phyloP scores from a whole-genome alignment of 1,140 invertebrate species.

The Dolichoris vasculosae region DNA sequence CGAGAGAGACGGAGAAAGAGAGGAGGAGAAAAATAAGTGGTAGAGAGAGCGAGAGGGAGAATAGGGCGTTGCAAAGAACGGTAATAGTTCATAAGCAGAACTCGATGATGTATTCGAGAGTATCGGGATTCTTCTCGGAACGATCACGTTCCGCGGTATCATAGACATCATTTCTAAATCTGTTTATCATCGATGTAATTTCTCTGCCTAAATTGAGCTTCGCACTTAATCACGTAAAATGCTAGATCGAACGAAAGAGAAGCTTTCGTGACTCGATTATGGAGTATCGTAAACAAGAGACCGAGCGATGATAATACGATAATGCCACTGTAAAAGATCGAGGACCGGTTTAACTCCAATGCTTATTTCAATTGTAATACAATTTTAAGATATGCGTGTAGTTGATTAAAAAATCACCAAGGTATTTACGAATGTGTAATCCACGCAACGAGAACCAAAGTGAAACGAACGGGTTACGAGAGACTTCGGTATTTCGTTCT shows the following conservation, averaged over 20 bases:
- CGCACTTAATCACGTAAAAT: conserved; percentile 44
- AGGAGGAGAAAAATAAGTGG: neutral
- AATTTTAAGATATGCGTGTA: neutral
- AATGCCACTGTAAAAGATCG: neutral
- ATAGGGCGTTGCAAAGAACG: neutral
- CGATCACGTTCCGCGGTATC: neutral
- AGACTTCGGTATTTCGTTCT: neutral
- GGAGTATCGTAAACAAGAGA: neutral
- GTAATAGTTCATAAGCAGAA: neutral
- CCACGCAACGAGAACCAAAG: neutral
- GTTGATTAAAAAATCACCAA: neutral
- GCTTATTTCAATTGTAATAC: neutral
- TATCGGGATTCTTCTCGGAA: conserved; percentile 9
- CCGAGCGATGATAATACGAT: conserved; percentile 9
- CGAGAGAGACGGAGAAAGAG: neutral
- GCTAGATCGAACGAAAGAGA: neutral
- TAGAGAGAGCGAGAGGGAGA: conserved; percentile 15
- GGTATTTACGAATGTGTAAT: neutral
- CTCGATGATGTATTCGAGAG: neutral
- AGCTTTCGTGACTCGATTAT: neutral
- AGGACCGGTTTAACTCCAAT: neutral
- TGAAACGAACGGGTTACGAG: neutral
- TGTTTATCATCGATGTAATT: conserved; percentile 37
- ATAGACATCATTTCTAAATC: neutral
- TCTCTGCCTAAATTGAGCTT: conserved; percentile 48